Conservation (phyloP, 2,113 vertebrate species). For the Pristiophorus japonicus region DNA sequence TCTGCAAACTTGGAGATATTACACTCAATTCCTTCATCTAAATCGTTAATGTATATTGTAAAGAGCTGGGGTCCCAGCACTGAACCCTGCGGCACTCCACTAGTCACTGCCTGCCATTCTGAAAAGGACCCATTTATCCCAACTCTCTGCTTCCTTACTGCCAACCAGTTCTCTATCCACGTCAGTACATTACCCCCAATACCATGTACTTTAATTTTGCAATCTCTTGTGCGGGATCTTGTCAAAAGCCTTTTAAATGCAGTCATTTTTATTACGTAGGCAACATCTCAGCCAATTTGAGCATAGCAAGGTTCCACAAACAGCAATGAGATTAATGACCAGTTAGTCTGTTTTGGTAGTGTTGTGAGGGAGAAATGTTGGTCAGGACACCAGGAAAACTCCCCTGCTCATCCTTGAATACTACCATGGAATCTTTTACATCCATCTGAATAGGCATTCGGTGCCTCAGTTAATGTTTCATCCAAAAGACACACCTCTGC, state of each 20-base stretch:
- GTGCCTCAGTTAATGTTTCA: neutral
- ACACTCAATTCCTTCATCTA: too few relatives aligned
- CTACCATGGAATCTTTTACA: neutral
- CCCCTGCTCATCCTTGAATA: neutral
- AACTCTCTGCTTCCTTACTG: too few relatives aligned
- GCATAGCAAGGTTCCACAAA: neutral
- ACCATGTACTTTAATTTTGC: too few relatives aligned
- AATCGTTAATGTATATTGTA: too few relatives aligned
- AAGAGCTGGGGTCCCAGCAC: too few relatives aligned
- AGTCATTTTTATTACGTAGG: neutral
- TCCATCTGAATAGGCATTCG: neutral
- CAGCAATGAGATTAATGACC: neutral
- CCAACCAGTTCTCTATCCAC: too few relatives aligned
- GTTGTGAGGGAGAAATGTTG: neutral
- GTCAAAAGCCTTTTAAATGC: neutral
- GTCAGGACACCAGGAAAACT: neutral
- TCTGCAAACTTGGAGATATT: too few relatives aligned
- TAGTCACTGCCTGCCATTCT: too few relatives aligned
- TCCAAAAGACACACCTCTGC: neutral
- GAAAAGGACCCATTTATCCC: too few relatives aligned
- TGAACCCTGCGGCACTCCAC: too few relatives aligned
- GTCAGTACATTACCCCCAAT: too few relatives aligned
- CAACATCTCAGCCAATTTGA: neutral
- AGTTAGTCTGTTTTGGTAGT: neutral
- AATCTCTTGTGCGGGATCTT: too few relatives aligned